Base-by-base conservation (phyloP, 2,113 vertebrate genomes). In the Cochlearius cochlearius region DNA sequence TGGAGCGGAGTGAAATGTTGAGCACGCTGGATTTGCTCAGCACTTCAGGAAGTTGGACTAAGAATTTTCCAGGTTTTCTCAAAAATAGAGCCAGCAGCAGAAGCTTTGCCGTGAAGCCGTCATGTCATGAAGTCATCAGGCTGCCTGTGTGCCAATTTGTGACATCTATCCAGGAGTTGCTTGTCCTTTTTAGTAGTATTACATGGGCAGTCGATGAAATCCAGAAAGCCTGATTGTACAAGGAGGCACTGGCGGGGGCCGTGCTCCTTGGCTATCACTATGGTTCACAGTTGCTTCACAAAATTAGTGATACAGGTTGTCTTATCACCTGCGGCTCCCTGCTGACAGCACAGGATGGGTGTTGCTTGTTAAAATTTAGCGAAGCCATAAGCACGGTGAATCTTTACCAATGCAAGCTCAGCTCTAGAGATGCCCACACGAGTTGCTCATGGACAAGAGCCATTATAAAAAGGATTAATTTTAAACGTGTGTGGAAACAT, bases 401-500 rank as follows among this genome's bases (percentile, higher is more conserved):
- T 62, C 45, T 59, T 79, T 66, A 66, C 15, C 50, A 34, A 9
- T 15, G 39, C 75, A 86, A 66, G 32, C 49, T 68, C 20, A 66
- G 63, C 41, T 69, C 50, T 7, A 8, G 76, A 71, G 47, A 4
- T 21, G 68, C 63, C 41, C 26, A 9, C 52, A 12, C 15, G 41
- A 52, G 52, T 17, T 73, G 30, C 47, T 74, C 14, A 10, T 16
- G 18, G 64, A 71, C 22, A 50, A 66, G 9, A 81, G 23, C 34
- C 43, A 32, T 63, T 74, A 41, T 32, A 53, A 79, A 74, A 74
- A 66, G 7, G 16, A 63, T 56, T 71, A 15, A 71, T 75, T 91
- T 67, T 45, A 50, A 75, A 73, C 26, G 32, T 2, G 0, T 82
- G 15, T 19, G 41, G 43, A 71, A 63, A 55, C 0, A 0, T 66